These are phyloP conservation scores for Resseliella maxima DNA, from an alignment of 2,888 invertebrate genomes.

Conservation along the genomic window DNA sequence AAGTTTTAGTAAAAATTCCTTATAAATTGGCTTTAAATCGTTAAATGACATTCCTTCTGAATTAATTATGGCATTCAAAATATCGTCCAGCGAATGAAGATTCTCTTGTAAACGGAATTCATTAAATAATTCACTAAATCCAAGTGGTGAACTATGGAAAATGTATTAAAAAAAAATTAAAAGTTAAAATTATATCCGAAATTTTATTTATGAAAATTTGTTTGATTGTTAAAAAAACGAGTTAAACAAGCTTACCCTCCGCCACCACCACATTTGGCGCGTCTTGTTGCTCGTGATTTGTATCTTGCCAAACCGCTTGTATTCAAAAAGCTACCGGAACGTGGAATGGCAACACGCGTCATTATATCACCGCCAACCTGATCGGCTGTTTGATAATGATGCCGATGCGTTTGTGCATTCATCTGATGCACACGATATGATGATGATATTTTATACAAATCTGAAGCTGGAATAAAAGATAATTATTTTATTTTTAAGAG, in stretches of 20 bases:
- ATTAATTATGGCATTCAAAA: constrained; percentile 87
- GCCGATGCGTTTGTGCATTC: constrained; percentile 1
- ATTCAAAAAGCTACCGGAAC: constrained; percentile 87
- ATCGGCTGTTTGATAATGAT: constrained; percentile 60
- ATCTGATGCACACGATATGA: constrained; percentile 48
- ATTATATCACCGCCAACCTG: constrained; percentile 81
- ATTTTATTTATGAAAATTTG: neutral
- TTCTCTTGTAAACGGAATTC: constrained; percentile 90
- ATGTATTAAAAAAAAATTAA: neutral
- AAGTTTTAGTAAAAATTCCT: constrained; percentile 87
- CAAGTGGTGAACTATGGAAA: constrained; percentile 78
- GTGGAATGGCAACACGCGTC: constrained; percentile 86
- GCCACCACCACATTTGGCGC: constrained; percentile 62
- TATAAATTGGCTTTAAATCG: constrained; percentile 90
- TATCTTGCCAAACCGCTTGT: constrained; percentile 82
- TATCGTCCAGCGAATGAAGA: constrained; percentile 87
- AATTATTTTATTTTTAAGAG: neutral
- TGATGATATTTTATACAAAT: constrained; percentile 54
- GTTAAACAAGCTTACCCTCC: constrained; percentile 68
- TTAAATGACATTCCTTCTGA: constrained; percentile 94
- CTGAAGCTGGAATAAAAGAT: neutral
- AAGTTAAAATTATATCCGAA: neutral
- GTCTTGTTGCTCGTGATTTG: constrained; percentile 71
- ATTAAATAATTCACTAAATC: constrained; percentile 87
- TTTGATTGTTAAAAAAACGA: neutral